These are phyloP conservation scores for Nineta flava DNA, from an alignment of 2,888 invertebrate species.

Conservation along the genomic window DNA sequence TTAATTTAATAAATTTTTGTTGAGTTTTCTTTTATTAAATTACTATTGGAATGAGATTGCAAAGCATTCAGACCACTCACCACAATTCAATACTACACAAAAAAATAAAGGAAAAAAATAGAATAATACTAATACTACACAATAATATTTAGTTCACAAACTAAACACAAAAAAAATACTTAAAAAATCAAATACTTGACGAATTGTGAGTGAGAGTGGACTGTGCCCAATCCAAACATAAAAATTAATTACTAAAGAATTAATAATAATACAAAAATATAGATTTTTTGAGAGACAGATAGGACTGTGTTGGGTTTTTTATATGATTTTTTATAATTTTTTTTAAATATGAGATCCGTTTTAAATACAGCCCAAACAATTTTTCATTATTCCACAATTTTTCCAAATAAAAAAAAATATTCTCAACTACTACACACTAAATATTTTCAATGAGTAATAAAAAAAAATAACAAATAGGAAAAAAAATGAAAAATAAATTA, in stretches of 20 bases:
- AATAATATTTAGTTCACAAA: too few species aligned
- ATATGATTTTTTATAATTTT: too few species aligned
- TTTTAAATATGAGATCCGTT: background rate
- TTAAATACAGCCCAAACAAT: background rate
- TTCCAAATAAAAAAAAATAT: conserved; percentile 1
- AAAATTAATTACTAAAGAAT: background rate
- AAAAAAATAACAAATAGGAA: conserved; percentile 3
- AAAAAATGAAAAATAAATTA: conserved; percentile 5
- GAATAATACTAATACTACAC: background rate
- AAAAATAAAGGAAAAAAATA: background rate
- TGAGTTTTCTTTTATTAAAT: too few species aligned
- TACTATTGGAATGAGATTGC: conserved; percentile 1
- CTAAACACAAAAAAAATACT: background rate
- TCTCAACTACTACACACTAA: background rate
- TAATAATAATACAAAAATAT: background rate
- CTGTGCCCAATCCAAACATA: background rate
- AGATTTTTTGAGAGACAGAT: background rate
- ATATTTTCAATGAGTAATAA: conserved; percentile 2
- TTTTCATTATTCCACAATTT: background rate
- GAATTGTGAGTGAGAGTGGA: background rate
- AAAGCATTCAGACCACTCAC: background rate
- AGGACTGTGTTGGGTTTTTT: background rate
- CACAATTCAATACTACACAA: background rate
- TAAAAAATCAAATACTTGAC: background rate
- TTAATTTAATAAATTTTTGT: background rate